Evolutionary conservation across 92 coral and sea anemone species (phyloP), one percentile per base, ranked within the genome.

Genomic region (Muricea muricata): DNA sequence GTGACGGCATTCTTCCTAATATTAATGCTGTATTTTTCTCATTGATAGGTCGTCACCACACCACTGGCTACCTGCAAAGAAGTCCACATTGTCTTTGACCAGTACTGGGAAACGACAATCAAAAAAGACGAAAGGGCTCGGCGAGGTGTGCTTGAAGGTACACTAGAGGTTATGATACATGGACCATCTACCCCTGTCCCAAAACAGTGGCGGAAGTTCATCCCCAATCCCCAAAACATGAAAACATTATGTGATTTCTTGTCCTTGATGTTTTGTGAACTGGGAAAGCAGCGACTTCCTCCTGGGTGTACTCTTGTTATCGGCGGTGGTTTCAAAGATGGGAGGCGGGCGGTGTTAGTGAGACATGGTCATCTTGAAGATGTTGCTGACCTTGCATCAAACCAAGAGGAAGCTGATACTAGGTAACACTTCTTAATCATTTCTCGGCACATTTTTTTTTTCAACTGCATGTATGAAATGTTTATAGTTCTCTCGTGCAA

Each of bases 321-420:
- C 32, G 81, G 85, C 14, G 90, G 86, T 28, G 90, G 90, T 39
- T 86, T 86, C 63, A 54, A 79, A 25, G 23, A 80, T 71, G 85
- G 85, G 46, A 79, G 74, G 54, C 72, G 74, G 76, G 83, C 81
- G 35, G 81, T 79, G 86, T 39, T 52, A 24, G 77, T 48, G 39
- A 48, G 45, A n/a, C 29, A 55, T 23, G 81, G 70, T 23, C 48
- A 50, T 65, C 37, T 34, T 25, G 79, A 45, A 66, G 79, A 78
- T 10, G 30, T 84, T 12, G 30, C 34, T 67, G 75, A 34, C 0
- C 87, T 80, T 0, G 23, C 6, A 34, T 81, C 90, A 7, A 40
- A 87, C 81, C 87, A 87, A 20, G 86, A 87, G 32, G 91, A 87
- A 55, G 88, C 88, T 10, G 88, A 88, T 46, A 88, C 91, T 14